Evolutionary conservation across 2,888 invertebrate genomes (phyloP).

Genomic region (Norana najaformis): DNA sequence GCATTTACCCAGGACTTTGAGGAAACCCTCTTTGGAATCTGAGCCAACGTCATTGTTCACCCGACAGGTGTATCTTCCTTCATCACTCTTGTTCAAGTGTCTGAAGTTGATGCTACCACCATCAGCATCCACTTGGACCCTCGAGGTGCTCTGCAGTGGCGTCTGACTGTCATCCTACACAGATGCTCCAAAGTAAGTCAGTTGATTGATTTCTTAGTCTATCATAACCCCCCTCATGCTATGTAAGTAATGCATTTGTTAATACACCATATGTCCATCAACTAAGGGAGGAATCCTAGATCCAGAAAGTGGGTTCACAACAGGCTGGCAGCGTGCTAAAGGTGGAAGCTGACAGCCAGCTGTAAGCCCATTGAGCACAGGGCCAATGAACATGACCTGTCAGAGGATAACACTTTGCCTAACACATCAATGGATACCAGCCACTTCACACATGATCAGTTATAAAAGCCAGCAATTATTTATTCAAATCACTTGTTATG

Average conservation of each 20-base stretch:
- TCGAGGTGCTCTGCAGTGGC: conserved; percentile 29
- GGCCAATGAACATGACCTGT: too few relatives aligned
- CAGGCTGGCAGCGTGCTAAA: too few relatives aligned
- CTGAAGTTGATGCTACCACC: conserved; percentile 37
- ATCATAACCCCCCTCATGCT: too few relatives aligned
- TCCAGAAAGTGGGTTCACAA: too few relatives aligned
- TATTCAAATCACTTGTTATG: neutral
- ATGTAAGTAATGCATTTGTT: too few relatives aligned
- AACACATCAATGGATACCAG: neutral
- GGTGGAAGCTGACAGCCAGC: too few relatives aligned
- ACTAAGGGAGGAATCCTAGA: too few relatives aligned
- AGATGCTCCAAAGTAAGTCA: too few relatives aligned
- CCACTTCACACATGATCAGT: neutral
- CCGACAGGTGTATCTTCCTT: conserved; percentile 37
- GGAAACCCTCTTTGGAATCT: conserved; percentile 28
- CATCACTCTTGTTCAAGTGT: conserved; percentile 37
- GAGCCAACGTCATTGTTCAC: conserved; percentile 38
- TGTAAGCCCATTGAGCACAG: too few relatives aligned
- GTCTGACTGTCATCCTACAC: conserved; percentile 7
- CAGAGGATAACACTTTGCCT: neutral
- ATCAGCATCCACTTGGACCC: conserved; percentile 37
- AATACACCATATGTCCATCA: too few relatives aligned
- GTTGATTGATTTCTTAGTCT: neutral
- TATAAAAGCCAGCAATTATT: neutral
- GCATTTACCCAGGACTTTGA: conserved; percentile 39